These are phyloP conservation scores for Microcebus tavaratra DNA, from an alignment of 2,113 vertebrate species.

Conservation along the genomic window DNA sequence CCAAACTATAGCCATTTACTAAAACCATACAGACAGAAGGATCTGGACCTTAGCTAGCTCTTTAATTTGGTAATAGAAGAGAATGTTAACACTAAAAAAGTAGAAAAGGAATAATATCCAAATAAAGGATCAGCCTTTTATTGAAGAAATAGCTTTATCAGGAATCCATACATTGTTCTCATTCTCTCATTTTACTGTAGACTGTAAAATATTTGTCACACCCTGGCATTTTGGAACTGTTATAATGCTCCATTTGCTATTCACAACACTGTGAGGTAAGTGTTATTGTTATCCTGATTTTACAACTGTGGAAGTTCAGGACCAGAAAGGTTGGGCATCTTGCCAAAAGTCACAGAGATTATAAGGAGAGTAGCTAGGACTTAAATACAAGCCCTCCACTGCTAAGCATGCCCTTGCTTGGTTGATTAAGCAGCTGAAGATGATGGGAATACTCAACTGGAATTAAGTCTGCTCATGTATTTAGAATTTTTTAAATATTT, in stretches of 20 bases:
- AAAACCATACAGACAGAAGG: neutral
- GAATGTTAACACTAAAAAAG: neutral
- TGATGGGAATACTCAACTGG: neutral
- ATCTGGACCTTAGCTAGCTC: neutral
- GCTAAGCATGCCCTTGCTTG: neutral
- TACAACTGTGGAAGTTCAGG: constrained; percentile 33
- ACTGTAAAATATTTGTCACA: constrained; percentile 3
- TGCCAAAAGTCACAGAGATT: constrained; percentile 44
- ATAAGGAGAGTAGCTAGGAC: neutral
- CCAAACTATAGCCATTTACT: constrained; percentile 23
- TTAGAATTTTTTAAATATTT: constrained; percentile 15
- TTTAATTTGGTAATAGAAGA: constrained; percentile 30
- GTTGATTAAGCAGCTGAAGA: constrained; percentile 1
- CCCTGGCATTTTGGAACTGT: neutral
- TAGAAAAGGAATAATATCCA: neutral
- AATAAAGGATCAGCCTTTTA: neutral
- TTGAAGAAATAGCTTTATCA: neutral
- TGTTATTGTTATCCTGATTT: neutral
- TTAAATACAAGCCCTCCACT: neutral
- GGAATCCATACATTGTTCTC: neutral
- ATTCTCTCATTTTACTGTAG: neutral
- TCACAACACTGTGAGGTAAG: neutral
- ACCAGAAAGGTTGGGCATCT: constrained; percentile 12
- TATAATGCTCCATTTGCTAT: constrained; percentile 13
- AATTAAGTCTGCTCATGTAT: neutral